Percentiles rank a stretch among this genome's conserved stretches.
These are phyloP conservation scores for Platycnemis pennipes DNA, from an alignment of 2,888 invertebrate genomes.

Conservation along the genomic window DNA sequence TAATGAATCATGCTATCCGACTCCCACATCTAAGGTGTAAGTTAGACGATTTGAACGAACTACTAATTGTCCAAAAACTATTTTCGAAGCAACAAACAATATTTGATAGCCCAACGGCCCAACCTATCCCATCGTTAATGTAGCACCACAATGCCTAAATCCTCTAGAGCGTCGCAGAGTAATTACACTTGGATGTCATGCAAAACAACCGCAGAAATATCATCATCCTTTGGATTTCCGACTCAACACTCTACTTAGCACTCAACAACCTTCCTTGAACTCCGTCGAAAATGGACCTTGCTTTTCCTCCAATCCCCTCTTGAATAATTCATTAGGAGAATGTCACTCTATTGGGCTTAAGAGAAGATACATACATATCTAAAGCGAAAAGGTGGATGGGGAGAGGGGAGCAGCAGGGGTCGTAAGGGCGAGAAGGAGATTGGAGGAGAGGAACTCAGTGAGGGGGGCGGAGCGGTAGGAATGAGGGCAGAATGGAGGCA, in stretches of 20 bases:
- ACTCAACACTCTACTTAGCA: neutral
- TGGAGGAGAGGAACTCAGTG: neutral
- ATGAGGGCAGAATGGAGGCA: neutral
- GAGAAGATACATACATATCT: neutral
- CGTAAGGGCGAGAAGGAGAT: neutral
- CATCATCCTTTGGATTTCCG: constrained; percentile 8
- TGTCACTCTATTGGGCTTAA: neutral
- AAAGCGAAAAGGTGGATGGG: neutral
- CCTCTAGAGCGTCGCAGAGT: neutral
- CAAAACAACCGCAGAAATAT: neutral
- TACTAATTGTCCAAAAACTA: neutral
- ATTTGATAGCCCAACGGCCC: neutral
- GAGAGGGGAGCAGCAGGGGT: neutral
- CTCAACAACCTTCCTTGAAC: constrained; percentile 8
- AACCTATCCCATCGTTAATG: neutral
- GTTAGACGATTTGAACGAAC: neutral
- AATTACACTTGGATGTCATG: neutral
- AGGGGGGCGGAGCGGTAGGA: neutral
- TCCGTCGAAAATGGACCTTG: neutral
- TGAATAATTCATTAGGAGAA: constrained; percentile 32
- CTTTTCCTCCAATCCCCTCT: neutral
- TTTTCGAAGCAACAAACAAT: neutral
- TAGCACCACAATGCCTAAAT: neutral
- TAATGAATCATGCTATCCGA: neutral
- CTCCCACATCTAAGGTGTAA: neutral